Evolutionary conservation across 2,888 invertebrate species (phyloP).

Genomic region (Hirtodrosophila confusa): DNA sequence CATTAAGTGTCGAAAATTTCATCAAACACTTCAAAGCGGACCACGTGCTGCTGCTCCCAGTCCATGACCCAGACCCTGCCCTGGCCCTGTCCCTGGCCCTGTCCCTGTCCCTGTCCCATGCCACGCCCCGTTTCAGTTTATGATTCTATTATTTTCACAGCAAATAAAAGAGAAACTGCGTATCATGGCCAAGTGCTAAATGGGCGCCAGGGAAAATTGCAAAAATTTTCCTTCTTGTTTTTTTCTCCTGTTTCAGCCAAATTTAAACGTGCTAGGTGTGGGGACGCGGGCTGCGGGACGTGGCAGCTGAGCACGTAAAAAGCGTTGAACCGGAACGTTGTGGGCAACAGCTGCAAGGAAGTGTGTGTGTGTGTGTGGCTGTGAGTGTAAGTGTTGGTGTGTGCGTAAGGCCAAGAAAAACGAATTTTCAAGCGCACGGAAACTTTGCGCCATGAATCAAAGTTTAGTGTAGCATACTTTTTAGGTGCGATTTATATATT

Average conservation of each 20-base stretch:
- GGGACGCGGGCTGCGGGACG: conserved; percentile 14
- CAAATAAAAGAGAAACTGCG: conserved; percentile 79
- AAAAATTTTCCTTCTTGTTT: conserved; percentile 45
- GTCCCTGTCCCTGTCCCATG: conserved; percentile 10
- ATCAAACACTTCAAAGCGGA: conserved; percentile 79
- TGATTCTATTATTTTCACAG: conserved; percentile 79
- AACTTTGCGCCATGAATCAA: conserved; percentile 79
- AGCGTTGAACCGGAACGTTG: conserved; percentile 79
- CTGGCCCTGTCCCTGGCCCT: background rate
- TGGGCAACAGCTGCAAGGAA: conserved; percentile 75
- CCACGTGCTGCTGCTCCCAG: conserved; percentile 52
- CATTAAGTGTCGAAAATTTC: conserved; percentile 81
- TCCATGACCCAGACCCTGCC: too few species aligned
- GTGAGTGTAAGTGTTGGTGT: conserved; percentile 5
- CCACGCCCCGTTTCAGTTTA: conserved; percentile 71
- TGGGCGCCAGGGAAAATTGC: conserved; percentile 78
- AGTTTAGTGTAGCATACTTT: conserved; percentile 79
- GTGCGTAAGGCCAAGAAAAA: conserved; percentile 70
- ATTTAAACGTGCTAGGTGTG: conserved; percentile 44
- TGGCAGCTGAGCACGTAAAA: conserved; percentile 78
- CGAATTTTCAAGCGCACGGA: conserved; percentile 77
- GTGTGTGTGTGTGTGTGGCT: conserved; percentile 38
- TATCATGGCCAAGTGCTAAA: conserved; percentile 78
- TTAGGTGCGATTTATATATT: conserved; percentile 82
- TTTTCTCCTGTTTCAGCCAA: conserved; percentile 33